A percentile compares a stretch with the other conserved stretches of the same genome.
These are phyloP conservation scores for Xestia rhomboidea DNA, from an alignment of 2,888 invertebrate species.

Conservation along the genomic window DNA sequence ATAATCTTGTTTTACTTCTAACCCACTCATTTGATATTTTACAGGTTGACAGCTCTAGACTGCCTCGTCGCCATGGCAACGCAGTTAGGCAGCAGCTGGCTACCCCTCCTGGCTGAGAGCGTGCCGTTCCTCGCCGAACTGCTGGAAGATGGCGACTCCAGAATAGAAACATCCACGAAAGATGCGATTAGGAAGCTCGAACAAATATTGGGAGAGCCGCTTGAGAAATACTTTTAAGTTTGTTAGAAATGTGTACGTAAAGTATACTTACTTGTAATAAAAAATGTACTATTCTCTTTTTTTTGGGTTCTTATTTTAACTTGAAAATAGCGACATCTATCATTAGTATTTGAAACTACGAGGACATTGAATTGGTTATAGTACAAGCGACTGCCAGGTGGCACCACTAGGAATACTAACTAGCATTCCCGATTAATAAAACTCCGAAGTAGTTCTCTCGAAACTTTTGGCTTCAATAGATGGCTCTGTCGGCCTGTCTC, in stretches of 20 bases:
- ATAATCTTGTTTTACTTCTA: no score
- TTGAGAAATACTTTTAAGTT: slow-evolving; percentile 95
- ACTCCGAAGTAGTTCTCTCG: not conserved
- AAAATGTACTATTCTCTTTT: not conserved
- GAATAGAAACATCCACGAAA: slow-evolving; percentile 95
- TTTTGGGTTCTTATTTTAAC: no score
- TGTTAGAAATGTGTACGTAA: not conserved
- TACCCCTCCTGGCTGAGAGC: slow-evolving; percentile 97
- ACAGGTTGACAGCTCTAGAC: slow-evolving; percentile 92
- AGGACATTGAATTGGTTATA: not conserved
- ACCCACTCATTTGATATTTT: slow-evolving; percentile 49
- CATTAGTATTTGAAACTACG: not conserved
- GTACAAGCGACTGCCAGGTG: not conserved
- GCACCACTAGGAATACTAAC: not conserved
- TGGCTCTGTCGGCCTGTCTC: slow-evolving; percentile 14
- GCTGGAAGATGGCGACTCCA: slow-evolving; percentile 96
- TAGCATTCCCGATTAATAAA: not conserved
- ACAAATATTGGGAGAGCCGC: slow-evolving; percentile 96
- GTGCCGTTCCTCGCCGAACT: slow-evolving; percentile 98
- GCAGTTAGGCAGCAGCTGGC: slow-evolving; percentile 96
- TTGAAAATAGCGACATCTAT: slow-evolving; percentile 30
- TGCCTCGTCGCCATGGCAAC: slow-evolving; percentile 94
- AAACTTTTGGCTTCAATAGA: slow-evolving; percentile 8
- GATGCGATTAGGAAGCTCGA: slow-evolving; percentile 96
- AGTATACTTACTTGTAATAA: not conserved